phyloP scores from a whole-genome alignment of 2,888 invertebrate species.

The Apamea sordens region DNA sequence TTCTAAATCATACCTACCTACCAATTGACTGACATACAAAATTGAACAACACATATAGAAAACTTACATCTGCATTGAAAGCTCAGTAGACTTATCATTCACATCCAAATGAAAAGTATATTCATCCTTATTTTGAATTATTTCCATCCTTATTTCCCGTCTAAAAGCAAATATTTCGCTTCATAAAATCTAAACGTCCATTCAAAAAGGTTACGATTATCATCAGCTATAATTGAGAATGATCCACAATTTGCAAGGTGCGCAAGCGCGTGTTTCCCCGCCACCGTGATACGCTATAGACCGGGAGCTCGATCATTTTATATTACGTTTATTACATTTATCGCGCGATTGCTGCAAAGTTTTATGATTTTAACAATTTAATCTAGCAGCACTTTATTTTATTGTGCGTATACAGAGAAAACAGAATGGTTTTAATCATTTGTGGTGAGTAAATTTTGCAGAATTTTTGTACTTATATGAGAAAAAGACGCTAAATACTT shows the following conservation, averaged over 20 bases:
- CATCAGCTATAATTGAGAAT: slow-evolving; percentile 68
- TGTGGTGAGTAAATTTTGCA: not conserved
- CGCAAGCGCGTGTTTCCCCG: slow-evolving; percentile 70
- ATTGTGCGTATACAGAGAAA: not conserved
- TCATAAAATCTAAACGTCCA: slow-evolving; percentile 18
- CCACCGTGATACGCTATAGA: slow-evolving; percentile 81
- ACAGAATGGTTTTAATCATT: not conserved
- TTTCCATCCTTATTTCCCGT: not conserved
- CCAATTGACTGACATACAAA: not conserved
- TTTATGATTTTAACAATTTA: slow-evolving; percentile 46
- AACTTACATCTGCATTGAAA: not conserved
- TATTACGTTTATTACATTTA: slow-evolving; percentile 38
- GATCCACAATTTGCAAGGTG: slow-evolving; percentile 73
- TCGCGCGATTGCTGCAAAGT: slow-evolving; percentile 15
- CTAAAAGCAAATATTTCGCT: not conserved
- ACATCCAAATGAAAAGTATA: not conserved
- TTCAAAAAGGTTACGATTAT: slow-evolving; percentile 46
- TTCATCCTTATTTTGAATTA: not conserved
- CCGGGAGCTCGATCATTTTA: slow-evolving; percentile 70
- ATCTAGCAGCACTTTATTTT: slow-evolving; percentile 8
- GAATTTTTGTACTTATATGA: not conserved
- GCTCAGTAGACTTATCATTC: too few relatives aligned
- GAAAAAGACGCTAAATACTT: too few relatives aligned
- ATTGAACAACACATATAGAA: not conserved
- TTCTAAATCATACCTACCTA: not conserved